Conservation (phyloP, 2,888 invertebrate species). For the Ptychoptera albimana region DNA sequence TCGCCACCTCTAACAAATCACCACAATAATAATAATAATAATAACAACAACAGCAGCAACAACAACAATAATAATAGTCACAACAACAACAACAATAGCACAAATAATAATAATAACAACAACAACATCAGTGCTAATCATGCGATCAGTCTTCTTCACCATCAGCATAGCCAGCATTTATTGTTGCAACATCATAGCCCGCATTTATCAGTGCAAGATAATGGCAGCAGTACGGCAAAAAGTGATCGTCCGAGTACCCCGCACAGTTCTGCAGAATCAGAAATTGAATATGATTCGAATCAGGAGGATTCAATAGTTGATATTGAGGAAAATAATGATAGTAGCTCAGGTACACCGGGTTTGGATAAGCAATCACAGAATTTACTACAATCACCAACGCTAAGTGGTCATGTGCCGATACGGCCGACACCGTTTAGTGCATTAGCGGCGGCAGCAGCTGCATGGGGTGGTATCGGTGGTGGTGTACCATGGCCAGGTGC, state of each 20-base stretch:
- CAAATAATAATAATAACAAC: slow-evolving; percentile 1
- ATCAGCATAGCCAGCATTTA: neutral
- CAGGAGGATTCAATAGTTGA: slow-evolving; percentile 53
- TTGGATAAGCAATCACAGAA: slow-evolving; percentile 25
- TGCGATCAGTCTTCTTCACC: slow-evolving; percentile 5
- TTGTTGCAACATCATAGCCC: slow-evolving; percentile 6
- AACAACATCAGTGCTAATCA: slow-evolving; percentile 5
- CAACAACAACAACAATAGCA: slow-evolving; percentile 3
- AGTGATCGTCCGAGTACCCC: slow-evolving; percentile 31
- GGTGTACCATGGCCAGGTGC: slow-evolving; percentile 38
- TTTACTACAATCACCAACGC: slow-evolving; percentile 24
- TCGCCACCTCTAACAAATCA: slow-evolving; percentile 1
- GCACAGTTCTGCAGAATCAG: slow-evolving; percentile 29
- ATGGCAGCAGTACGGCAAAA: slow-evolving; percentile 20
- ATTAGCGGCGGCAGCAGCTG: slow-evolving; percentile 52
- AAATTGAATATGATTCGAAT: slow-evolving; percentile 28
- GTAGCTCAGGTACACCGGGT: slow-evolving; percentile 26
- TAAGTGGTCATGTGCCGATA: slow-evolving; percentile 43
- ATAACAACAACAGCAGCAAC: slow-evolving; percentile 1
- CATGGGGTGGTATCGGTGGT: slow-evolving; percentile 42
- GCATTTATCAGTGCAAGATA: slow-evolving; percentile 13
- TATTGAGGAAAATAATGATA: slow-evolving; percentile 57
- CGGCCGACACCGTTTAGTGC: slow-evolving; percentile 64
- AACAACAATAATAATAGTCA: slow-evolving; percentile 1
- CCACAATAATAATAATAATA: slow-evolving; percentile 4